Conservation (phyloP, 2,797 vertebrate species). For the Catostomus latipinnis region DNA sequence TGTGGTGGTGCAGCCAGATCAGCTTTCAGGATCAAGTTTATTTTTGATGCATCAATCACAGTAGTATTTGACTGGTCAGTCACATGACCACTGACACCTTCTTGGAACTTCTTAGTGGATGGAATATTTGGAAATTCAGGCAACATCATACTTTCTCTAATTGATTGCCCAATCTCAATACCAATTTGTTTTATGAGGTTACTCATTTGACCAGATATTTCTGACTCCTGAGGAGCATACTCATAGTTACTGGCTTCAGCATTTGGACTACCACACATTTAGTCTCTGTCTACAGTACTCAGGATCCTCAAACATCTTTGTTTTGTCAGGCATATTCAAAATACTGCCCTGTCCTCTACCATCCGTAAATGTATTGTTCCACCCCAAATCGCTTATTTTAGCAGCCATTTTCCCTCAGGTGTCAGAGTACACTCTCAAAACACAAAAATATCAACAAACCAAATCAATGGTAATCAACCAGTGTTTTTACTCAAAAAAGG, state of each 20-base stretch:
- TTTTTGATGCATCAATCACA: conserved; percentile 30
- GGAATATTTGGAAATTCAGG: background rate
- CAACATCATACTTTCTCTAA: conserved; percentile 12
- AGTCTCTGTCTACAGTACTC: background rate
- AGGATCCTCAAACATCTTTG: background rate
- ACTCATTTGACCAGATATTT: conserved; percentile 11
- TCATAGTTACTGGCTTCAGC: background rate
- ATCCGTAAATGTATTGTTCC: background rate
- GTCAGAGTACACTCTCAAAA: background rate
- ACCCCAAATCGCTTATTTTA: background rate
- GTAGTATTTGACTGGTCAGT: background rate
- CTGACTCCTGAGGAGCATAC: background rate
- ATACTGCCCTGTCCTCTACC: background rate
- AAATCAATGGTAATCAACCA: background rate
- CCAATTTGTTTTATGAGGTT: conserved; percentile 10
- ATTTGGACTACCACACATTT: background rate
- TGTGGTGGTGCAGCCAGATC: conserved; percentile 23
- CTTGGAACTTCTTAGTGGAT: background rate
- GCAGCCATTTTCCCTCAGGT: background rate
- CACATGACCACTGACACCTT: background rate
- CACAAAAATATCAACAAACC: background rate
- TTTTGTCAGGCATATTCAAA: background rate
- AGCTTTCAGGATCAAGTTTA: conserved; percentile 50
- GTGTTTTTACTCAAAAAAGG: background rate
- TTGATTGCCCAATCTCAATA: conserved; percentile 1